Evolutionary conservation across 1,140 invertebrate species (phyloP).

Genomic region (Rhagoletis zephyria): DNA sequence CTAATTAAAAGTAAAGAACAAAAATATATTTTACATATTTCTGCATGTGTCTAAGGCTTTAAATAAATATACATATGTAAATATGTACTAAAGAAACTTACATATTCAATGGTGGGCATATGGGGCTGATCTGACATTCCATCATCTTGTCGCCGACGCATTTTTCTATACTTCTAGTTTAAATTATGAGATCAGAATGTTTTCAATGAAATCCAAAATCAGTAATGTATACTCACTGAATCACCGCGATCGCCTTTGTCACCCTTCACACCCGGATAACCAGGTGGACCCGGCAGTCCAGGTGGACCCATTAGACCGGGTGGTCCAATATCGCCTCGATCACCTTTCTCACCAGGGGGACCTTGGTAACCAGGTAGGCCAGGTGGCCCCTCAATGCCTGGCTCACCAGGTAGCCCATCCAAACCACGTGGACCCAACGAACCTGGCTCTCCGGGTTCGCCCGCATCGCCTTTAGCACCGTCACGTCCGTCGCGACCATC

Average conservation of each 20-base stretch:
- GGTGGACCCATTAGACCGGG: conserved; percentile 86
- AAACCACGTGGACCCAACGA: conserved; percentile 80
- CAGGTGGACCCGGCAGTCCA: conserved; percentile 81
- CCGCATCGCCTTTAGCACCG: conserved; percentile 76
- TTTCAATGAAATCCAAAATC: background rate
- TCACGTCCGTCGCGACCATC: conserved; percentile 78
- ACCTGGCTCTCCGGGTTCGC: conserved; percentile 91
- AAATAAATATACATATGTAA: background rate
- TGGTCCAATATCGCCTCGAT: conserved; percentile 92
- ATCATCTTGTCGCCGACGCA: conserved; percentile 85
- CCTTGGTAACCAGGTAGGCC: conserved; percentile 85
- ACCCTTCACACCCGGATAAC: conserved; percentile 90
- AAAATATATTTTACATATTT: background rate
- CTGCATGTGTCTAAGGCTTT: too few species aligned
- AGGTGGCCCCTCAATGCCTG: conserved; percentile 73
- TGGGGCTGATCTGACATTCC: conserved; percentile 72
- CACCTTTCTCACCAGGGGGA: conserved; percentile 90
- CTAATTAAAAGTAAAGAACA: conserved; percentile 58
- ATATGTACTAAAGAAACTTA: conserved; percentile 61
- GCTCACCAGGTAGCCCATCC: conserved; percentile 71
- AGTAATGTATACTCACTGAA: conserved; percentile 81
- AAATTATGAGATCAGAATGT: conserved; percentile 25
- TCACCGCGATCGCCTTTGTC: conserved; percentile 94
- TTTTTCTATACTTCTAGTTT: conserved; percentile 90
- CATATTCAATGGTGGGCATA: conserved; percentile 72